These are phyloP conservation scores for Drosophila bocqueti DNA, from an alignment of 1,140 invertebrate species.

Conservation along the genomic window DNA sequence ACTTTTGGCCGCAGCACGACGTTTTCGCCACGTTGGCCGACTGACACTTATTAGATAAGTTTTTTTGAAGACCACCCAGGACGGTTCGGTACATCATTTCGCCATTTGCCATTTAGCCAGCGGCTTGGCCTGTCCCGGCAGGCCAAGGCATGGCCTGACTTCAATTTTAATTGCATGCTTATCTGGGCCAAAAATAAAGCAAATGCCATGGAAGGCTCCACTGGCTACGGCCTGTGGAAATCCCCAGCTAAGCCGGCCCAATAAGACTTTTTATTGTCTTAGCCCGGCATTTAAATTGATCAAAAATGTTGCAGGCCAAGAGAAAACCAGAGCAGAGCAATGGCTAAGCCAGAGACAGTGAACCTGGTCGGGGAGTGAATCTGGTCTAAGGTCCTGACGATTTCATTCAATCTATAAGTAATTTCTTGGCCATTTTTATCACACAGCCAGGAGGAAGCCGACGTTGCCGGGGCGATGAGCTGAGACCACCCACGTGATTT, in stretches of 20 bases:
- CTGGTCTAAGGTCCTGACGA: slow-evolving; percentile 53
- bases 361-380: slow-evolving; percentile 18
- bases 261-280: slow-evolving; percentile 76
- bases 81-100: slow-evolving; percentile 63
- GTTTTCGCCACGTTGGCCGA: slow-evolving; percentile 40
- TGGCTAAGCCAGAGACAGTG: slow-evolving; percentile 12
- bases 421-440: slow-evolving; percentile 78
- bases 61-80: slow-evolving; percentile 33
- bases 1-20: slow-evolving; percentile 69
- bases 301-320: slow-evolving; percentile 59
- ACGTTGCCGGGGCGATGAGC: slow-evolving; percentile 54
- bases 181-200: slow-evolving; percentile 48
- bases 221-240: slow-evolving; percentile 34
- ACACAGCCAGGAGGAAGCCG: slow-evolving; percentile 43
- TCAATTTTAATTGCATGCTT: slow-evolving; percentile 75
- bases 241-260: slow-evolving; percentile 61
- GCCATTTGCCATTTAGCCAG: slow-evolving; percentile 46
- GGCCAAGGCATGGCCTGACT: slow-evolving; percentile 11
- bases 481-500: slow-evolving; percentile 83
- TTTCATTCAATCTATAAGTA: slow-evolving; percentile 82
- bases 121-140: no score
- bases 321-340: slow-evolving; percentile 5
- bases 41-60: slow-evolving; percentile 82
- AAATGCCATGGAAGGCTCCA: slow-evolving; percentile 18
- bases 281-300: slow-evolving; percentile 79